Conservation (phyloP, 2,113 vertebrate species). For the Istiophorus platypterus region DNA sequence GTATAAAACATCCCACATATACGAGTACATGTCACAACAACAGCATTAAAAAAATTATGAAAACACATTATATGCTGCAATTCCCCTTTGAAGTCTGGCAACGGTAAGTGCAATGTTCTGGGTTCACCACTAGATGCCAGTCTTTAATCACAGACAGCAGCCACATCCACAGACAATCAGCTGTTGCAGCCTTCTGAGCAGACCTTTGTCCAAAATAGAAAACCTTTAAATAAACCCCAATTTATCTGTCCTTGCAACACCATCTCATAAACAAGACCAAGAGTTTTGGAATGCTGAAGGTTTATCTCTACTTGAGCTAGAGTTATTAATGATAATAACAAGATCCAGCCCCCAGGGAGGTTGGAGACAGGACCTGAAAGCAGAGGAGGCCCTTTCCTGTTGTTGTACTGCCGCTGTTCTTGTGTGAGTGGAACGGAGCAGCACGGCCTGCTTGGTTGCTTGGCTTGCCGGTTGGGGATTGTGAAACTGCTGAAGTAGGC, state of each 20-base stretch:
- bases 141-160: slow-evolving; percentile 38
- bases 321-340: slow-evolving; percentile 82
- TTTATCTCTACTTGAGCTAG: slow-evolving; percentile 80
- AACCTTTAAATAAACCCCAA: slow-evolving; percentile 81
- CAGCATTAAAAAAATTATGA: background rate
- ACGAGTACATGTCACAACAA: too few species aligned
- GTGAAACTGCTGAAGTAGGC: slow-evolving; percentile 86
- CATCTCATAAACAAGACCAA: slow-evolving; percentile 80
- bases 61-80: background rate
- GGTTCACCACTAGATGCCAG: slow-evolving; percentile 72
- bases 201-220: slow-evolving; percentile 83
- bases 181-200: slow-evolving; percentile 62
- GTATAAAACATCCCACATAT: too few species aligned
- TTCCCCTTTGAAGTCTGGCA: background rate
- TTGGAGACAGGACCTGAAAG: slow-evolving; percentile 79
- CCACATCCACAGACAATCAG: slow-evolving; percentile 28
- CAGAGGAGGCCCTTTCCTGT: slow-evolving; percentile 81
- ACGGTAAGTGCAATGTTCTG: background rate
- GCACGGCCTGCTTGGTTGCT: slow-evolving; percentile 68
- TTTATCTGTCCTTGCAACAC: slow-evolving; percentile 82
- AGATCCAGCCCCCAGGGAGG: slow-evolving; percentile 75
- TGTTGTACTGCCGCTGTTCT: slow-evolving; percentile 73
- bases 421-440: slow-evolving; percentile 76
- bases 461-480: slow-evolving; percentile 77
- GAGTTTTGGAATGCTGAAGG: slow-evolving; percentile 82